Base-by-base conservation (phyloP, 2,113 vertebrate species). In the Siniperca chuatsi region DNA sequence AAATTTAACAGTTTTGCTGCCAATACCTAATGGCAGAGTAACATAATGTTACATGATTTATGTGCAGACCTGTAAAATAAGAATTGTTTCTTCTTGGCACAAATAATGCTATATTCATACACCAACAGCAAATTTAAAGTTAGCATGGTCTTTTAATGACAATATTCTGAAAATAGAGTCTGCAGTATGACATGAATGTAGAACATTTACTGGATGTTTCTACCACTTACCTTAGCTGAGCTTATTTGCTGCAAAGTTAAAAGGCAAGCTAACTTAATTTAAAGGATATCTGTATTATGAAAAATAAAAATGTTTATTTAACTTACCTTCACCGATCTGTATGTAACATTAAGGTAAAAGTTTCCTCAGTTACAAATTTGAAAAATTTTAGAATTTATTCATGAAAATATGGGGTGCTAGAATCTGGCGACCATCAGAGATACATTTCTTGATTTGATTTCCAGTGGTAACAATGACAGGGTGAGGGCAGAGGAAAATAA, bases 391-490 rank as follows among this genome's bases (percentile, higher is more conserved):
- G 8, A 60, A 7, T 48, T 25, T 37, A 35, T 71, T 69, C n/a
- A 21, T 65, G n/a, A 25, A 81, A 50, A 7, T 50, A 4, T 21
- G 4, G 25, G 44, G 2, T 68, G 25, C 16, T n/a, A 54, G 8
- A 80, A 67, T 60, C 18, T 64, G 11, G 13, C 73, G 81, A 79
- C 35, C 18, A 10, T 69, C 55, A 75, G 50, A 69, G 61, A 85
- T 42, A 48, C n/a, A 35, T 81, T 81, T 73, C 12, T 77, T 4
- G 58, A 54, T 61, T 85, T 60, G 69, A 82, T 67, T 79, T 83
- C 21, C 44, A 75, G 71, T 4, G 3, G 23, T 76, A 76, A 75
- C 82, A 88, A 83, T 81, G 85, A 86, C 83, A 83, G 61, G 37
- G 74, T 1, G 48, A 66, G 54, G 70, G 60, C 74, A 67, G 46